A percentile compares a stretch with the other conserved stretches of the same genome.
These are phyloP conservation scores for Amblyopsis rosae DNA, from an alignment of 2,113 vertebrate species.

Conservation along the genomic window DNA sequence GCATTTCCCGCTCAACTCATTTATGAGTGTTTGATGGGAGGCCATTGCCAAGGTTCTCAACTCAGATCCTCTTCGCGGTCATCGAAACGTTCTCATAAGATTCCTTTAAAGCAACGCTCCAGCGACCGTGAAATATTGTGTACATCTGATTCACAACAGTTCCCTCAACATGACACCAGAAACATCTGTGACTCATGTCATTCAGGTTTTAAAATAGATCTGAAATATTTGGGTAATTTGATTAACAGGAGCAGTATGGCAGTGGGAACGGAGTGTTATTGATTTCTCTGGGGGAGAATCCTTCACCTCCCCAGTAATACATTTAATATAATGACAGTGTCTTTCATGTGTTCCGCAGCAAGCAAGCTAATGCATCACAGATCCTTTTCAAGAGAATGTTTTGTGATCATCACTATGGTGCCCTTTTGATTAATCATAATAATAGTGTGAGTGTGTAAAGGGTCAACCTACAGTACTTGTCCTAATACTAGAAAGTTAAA, in stretches of 20 bases:
- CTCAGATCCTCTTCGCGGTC: conserved; percentile 43
- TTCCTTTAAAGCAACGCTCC: conserved; percentile 47
- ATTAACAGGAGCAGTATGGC: conserved; percentile 69
- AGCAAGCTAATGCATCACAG: conserved; percentile 69
- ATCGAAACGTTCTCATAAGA: conserved; percentile 35
- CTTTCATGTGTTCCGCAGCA: conserved; percentile 67
- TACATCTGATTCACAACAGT: conserved; percentile 63
- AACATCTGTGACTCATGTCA: conserved; percentile 53
- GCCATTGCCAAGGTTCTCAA: conserved; percentile 32
- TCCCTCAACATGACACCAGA: conserved; percentile 45
- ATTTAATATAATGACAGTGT: conserved; percentile 45
- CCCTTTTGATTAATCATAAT: conserved; percentile 56
- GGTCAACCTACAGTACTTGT: conserved; percentile 15
- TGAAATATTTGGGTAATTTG: conserved; percentile 63
- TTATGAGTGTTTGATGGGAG: conserved; percentile 21
- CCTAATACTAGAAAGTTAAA: conserved; percentile 4
- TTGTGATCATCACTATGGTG: conserved; percentile 55
- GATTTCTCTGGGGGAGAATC: conserved; percentile 65
- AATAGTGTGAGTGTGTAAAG: conserved; percentile 10
- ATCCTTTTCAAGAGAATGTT: conserved; percentile 60
- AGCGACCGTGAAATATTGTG: conserved; percentile 55
- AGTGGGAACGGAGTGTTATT: conserved; percentile 57
- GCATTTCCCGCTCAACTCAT: conserved; percentile 33
- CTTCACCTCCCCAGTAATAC: conserved; percentile 44
- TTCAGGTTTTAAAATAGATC: conserved; percentile 58